These are phyloP conservation scores for Botia kubotai DNA, from an alignment of 2,797 vertebrate species.

Conservation along the genomic window DNA sequence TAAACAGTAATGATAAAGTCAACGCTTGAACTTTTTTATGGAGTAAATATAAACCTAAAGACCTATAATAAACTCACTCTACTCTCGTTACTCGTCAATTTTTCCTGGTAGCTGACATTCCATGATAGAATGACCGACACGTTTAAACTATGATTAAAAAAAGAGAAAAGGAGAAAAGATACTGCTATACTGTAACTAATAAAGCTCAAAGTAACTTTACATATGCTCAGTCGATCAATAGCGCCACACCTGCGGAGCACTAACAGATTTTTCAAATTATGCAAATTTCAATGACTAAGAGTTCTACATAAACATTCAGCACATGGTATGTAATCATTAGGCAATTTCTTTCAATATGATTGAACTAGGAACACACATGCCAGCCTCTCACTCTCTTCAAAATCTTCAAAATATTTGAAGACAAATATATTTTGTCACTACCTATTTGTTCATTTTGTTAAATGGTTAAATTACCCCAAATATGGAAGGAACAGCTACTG, in stretches of 20 bases:
- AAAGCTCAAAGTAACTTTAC: background rate
- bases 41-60: constrained; percentile 55
- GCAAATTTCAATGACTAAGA: background rate
- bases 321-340: background rate
- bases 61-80: constrained; percentile 44
- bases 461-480: background rate
- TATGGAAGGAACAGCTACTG: background rate
- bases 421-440: too few species aligned
- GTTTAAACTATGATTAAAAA: background rate
- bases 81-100: constrained; percentile 22
- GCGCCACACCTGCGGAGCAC: background rate
- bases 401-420: too few species aligned
- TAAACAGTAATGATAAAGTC: constrained; percentile 58
- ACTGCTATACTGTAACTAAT: background rate
- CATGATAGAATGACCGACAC: background rate
- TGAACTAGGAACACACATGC: background rate
- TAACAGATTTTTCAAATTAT: background rate
- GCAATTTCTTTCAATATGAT: background rate
- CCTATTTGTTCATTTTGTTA: background rate
- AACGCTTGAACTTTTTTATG: constrained; percentile 58
- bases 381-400: too few species aligned
- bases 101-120: background rate
- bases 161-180: background rate
- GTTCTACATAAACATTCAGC: background rate
- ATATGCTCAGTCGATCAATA: background rate